Percentiles rank a stretch among this genome's conserved stretches.
Conservation (phyloP, 2,797 vertebrate genomes). For the Neosilurus hyrtlii region DNA sequence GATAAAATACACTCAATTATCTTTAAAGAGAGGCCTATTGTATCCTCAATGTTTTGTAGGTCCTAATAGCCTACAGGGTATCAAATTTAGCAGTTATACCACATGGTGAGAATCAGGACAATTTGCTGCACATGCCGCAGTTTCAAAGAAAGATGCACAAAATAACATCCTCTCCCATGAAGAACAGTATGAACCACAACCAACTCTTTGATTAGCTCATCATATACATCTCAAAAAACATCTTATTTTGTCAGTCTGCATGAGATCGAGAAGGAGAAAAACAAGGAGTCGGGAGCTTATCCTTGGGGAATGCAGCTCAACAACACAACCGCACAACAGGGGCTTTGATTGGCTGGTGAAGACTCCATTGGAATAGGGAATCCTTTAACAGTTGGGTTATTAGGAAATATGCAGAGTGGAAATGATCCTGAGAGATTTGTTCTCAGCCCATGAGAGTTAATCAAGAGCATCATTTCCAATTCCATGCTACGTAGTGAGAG, state of each 20-base stretch:
- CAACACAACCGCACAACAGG: constrained; percentile 42
- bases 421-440: not conserved
- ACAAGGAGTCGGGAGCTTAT: constrained; percentile 14
- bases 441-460: not conserved
- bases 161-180: not conserved
- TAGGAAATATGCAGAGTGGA: not conserved
- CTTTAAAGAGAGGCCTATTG: not conserved
- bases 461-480: constrained; percentile 3
- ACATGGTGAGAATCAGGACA: not conserved
- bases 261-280: not conserved
- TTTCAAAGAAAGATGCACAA: not conserved
- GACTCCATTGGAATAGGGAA: constrained; percentile 30
- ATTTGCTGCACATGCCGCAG: not conserved
- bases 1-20: not conserved
- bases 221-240: not conserved
- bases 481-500: not conserved
- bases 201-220: constrained; percentile 2
- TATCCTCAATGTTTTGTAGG: not conserved
- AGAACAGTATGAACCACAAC: not conserved
- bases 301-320: constrained; percentile 37
- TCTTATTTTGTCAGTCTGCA: not conserved
- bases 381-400: constrained; percentile 10
- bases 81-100: not conserved
- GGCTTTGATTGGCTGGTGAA: constrained; percentile 39
- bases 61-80: not conserved